phyloP scores from a whole-genome alignment of 2,797 vertebrate genomes.

The Eulemur coronatus region DNA sequence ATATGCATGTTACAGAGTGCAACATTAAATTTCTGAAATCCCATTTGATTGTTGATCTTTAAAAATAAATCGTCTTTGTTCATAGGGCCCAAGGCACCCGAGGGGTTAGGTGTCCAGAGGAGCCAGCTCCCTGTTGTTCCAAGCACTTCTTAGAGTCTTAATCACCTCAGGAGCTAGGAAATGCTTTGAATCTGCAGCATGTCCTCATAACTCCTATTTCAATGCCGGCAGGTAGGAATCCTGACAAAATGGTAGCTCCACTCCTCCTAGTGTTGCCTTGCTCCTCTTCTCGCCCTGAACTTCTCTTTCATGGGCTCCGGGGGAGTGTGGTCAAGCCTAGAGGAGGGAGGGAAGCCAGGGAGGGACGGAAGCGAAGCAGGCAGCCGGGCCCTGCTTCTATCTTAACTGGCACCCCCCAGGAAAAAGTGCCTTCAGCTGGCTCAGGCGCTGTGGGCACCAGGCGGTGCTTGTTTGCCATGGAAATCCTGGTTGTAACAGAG shows the following conservation, averaged over 20 bases:
- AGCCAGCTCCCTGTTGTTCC: not conserved
- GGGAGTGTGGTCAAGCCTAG: not conserved
- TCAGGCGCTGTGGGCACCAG: not conserved
- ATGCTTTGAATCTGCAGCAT: constrained; percentile 8
- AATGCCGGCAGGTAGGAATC: constrained; percentile 32
- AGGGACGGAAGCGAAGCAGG: not conserved
- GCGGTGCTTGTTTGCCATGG: constrained; percentile 57
- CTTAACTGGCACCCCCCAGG: not conserved
- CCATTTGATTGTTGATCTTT: not conserved
- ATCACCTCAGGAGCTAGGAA: constrained; percentile 40
- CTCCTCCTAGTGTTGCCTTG: not conserved
- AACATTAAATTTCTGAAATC: not conserved
- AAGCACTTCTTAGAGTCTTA: not conserved
- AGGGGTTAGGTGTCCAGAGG: not conserved
- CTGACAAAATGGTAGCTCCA: not conserved
- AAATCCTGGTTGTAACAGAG: constrained; percentile 68
- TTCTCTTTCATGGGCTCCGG: not conserved
- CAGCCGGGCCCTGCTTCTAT: not conserved
- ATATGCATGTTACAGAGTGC: not conserved
- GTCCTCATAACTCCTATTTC: not conserved
- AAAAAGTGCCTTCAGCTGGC: constrained; percentile 50
- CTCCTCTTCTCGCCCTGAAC: not conserved
- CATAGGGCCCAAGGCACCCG: not conserved
- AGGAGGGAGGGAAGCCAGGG: not conserved
- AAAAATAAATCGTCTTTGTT: constrained; percentile 22